phyloP scores from a whole-genome alignment of 2,797 vertebrate species.

The Bradypodion ventrale region DNA sequence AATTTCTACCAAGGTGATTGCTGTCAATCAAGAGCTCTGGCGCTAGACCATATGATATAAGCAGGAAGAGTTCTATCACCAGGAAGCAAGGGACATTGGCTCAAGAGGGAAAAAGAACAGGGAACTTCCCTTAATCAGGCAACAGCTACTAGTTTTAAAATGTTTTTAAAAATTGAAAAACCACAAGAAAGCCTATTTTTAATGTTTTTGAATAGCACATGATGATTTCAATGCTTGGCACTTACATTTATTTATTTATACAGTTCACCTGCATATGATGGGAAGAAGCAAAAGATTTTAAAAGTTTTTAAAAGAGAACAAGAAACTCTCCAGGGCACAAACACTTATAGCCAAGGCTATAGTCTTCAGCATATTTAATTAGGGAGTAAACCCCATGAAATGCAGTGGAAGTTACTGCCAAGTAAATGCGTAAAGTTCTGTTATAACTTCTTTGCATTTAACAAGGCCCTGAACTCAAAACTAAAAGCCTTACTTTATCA shows the following conservation, averaged over 20 bases:
- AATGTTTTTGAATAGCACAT: too few relatives aligned
- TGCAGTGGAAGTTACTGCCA: neutral
- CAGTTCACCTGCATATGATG: neutral
- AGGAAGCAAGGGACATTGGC: neutral
- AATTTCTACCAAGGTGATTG: neutral
- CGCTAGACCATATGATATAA: neutral
- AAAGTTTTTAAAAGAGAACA: neutral
- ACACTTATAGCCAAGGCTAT: neutral
- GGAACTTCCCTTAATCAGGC: too few relatives aligned
- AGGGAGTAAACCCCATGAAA: too few relatives aligned
- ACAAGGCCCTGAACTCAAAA: neutral
- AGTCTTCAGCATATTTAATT: neutral
- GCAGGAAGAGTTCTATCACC: neutral
- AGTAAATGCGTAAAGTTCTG: neutral
- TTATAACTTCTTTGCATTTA: neutral
- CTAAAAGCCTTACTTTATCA: conserved; percentile 83
- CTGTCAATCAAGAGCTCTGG: neutral
- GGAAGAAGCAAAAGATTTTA: neutral
- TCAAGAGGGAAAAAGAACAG: neutral
- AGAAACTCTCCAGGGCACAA: neutral
- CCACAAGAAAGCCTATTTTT: too few relatives aligned
- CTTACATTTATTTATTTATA: neutral
- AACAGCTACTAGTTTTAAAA: too few relatives aligned
- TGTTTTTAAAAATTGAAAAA: too few relatives aligned
- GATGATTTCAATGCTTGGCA: neutral